Percentiles rank a stretch among this genome's conserved stretches.
Evolutionary conservation across 2,888 invertebrate species (phyloP).

Genomic region (Pristionchus fissidentatus): DNA sequence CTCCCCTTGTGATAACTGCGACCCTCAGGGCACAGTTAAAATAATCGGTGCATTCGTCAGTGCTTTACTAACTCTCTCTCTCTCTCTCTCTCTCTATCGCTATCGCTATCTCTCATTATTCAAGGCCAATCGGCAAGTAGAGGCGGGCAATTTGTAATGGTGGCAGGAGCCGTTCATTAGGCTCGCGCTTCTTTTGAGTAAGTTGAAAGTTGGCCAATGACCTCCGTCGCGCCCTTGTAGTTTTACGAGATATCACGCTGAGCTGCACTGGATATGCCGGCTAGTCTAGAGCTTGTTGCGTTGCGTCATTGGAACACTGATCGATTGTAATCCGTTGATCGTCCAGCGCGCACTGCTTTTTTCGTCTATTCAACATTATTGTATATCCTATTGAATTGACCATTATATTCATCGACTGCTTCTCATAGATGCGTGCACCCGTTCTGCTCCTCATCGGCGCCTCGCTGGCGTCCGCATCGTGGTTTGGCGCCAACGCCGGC

Average conservation of each 20-base stretch:
- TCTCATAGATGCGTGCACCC: neutral
- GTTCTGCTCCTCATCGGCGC: neutral
- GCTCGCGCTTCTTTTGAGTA: neutral
- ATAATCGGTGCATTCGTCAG: slow-evolving; percentile 8
- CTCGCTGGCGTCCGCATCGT: neutral
- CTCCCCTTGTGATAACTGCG: neutral
- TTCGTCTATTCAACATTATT: no score
- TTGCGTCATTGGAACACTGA: no score
- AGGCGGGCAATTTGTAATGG: slow-evolving; percentile 31
- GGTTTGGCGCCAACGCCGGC: slow-evolving; percentile 1
- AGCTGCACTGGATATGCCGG: no score
- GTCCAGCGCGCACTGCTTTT: no score
- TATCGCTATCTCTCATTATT: no score
- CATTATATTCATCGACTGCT: neutral
- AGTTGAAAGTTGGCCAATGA: neutral
- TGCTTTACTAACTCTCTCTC: neutral
- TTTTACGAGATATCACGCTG: no score
- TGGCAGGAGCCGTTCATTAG: neutral
- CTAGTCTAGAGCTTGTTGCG: no score
- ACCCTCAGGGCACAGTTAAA: slow-evolving; percentile 20
- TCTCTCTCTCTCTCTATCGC: slow-evolving; percentile 16
- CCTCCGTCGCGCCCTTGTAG: neutral
- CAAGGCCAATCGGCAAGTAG: slow-evolving; percentile 24
- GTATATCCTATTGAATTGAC: neutral
- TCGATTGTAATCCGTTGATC: no score